Base-by-base conservation (phyloP, 2,888 invertebrate genomes). In the Fragum fragum region DNA sequence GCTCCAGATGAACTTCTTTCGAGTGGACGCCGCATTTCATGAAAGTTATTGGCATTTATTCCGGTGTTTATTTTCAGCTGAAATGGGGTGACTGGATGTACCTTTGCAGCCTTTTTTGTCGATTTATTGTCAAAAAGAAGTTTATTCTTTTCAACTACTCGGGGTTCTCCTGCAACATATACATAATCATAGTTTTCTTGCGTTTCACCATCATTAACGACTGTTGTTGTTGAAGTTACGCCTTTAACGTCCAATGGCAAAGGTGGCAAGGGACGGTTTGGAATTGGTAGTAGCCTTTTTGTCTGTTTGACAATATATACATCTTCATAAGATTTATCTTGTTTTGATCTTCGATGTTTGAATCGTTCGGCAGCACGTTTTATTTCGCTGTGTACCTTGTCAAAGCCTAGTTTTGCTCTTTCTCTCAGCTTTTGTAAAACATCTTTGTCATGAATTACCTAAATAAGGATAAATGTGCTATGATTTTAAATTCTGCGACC, bases 331-430 rank as follows among this genome's bases (percentile, higher is more conserved):
- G 47, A 3, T 14, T 47, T 47, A n/a, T 47, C 14, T 36, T 36
- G 32, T 47, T 47, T 47, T 47, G n/a, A 3, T n/a, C 47, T 47
- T 47, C 47, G 14, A 18, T n/a, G 47, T 47, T n/a, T 47, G 47
- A 18, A 47, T n/a, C n/a, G 5, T n/a, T 57, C 57, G 57, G 57
- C 26, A 11, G 11, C 57, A 5, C 57, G 23, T 23, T 11, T 23
- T 26, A 23, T 16, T 28, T 63, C 63, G 3, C 14, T n/a, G 63
- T 63, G 63, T 14, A 63, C 63, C 9, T 32, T n/a, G 14, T 28
- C 36, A 36, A 32, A 63, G 0, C 63, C 63, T 2, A 63, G 63
- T 36, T 63, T 63, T 63, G 63, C 63, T 36, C 28, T 63, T n/a
- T 63, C 32, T n/a, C n/a, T 63, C n/a, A 63, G 32, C 28, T 36